Base-by-base conservation (phyloP, 1,140 invertebrate genomes). In the Listronotus oregonensis region DNA sequence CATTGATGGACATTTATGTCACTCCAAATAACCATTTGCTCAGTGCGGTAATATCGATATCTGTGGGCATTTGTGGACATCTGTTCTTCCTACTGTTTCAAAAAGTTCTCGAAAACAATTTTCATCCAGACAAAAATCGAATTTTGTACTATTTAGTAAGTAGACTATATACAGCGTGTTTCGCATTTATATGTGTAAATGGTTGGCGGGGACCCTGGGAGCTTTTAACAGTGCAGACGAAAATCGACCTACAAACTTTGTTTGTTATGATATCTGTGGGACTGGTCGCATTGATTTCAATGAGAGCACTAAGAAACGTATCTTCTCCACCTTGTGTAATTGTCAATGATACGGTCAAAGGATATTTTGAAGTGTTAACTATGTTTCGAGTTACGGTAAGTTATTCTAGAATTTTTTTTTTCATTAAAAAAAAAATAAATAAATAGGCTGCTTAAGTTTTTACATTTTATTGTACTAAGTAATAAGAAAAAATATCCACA, bases 151-250 rank as follows among this genome's bases (percentile, higher is more conserved):
- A 91, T 68, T 71, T 88, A 21, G 78, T 85, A 10, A 93, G 91
- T 14, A 82, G 92, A 11, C 47, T 89, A 11, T 94, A 93, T 73
- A 93, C 92, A 3, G 83, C 83, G 52, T 75, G 89, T 47, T 92
- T 89, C 69, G 90, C 87, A 0, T 85, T 92, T 59, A 86, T 87
- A 37, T 93, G 91, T 73, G 91, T 94, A 7, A 93, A 91, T 73
- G 89, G 90, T 21, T 95, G 91, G 91, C 83, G 91, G 0, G 92
- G 92, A 0, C 85, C 89, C 8, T 95, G 91, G 91, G 80, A 86
- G 57, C 79, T 89, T 5, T 81, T 93, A 71, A 90, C 93, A 73
- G 79, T 86, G 64, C 86, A 88, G 71, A 87, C 87, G 10, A 82
- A 84, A 31, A 83, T 84, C 51, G 83, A 85, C 60, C 78, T 84